Conservation (phyloP, 2,797 vertebrate genomes). For the Cryptoblepharus egeriae region DNA sequence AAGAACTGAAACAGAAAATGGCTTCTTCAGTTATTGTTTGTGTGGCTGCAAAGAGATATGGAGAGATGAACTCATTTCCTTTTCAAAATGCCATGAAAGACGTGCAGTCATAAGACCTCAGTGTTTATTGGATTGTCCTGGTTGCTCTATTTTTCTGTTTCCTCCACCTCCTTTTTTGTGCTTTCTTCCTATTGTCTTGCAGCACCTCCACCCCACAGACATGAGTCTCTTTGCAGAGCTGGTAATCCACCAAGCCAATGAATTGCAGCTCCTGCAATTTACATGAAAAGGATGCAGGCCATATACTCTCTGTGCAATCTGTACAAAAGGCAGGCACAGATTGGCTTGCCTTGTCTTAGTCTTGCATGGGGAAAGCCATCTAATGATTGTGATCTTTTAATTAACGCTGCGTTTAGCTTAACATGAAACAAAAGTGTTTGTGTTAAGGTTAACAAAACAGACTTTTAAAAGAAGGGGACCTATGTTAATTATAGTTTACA, state of each 20-base stretch:
- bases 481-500: constrained; percentile 29
- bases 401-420: constrained; percentile 65
- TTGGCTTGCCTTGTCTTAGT: constrained; percentile 36
- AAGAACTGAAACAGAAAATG: constrained; percentile 23
- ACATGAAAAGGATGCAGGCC: constrained; percentile 15
- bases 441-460: constrained; percentile 62
- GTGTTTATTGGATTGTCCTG: not conserved
- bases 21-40: constrained; percentile 32
- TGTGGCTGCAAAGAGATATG: constrained; percentile 32
- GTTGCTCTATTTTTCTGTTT: fast-evolving
- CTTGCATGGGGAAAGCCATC: constrained; percentile 60
- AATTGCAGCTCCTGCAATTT: constrained; percentile 23
- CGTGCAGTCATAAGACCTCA: not conserved
- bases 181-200: not conserved
- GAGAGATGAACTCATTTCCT: constrained; percentile 17
- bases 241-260: fast-evolving
- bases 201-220: constrained; percentile 6
- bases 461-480: constrained; percentile 25
- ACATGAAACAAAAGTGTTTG: constrained; percentile 64
- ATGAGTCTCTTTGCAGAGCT: not conserved
- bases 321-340: constrained; percentile 25
- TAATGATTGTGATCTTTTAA: constrained; percentile 77
- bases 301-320: constrained; percentile 7
- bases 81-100: not conserved
- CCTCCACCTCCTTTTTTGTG: fast-evolving